Evolutionary conservation across 1,140 invertebrate genomes (phyloP).

Genomic region (Macrotrachela quadricornifera): DNA sequence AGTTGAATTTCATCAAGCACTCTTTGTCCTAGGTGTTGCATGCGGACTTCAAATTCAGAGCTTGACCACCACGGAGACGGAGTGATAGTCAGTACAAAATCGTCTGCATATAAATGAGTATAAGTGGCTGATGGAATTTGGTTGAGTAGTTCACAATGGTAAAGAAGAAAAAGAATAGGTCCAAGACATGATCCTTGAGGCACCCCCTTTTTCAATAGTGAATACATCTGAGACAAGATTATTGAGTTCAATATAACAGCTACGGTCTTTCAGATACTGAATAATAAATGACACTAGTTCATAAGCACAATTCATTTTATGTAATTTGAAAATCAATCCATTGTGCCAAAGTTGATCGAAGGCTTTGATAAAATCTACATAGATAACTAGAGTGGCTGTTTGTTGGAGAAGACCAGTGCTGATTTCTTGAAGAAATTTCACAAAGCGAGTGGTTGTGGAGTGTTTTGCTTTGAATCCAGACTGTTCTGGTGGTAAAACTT

Average conservation of each 20-base stretch:
- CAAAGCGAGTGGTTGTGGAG: neutral
- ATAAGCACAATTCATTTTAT: neutral
- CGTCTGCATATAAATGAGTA: no score
- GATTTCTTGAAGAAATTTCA: neutral
- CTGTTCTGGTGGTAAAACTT: neutral
- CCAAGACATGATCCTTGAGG: constrained; percentile 13
- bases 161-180: constrained; percentile 11
- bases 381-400: neutral
- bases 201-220: constrained; percentile 7
- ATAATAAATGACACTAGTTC: neutral
- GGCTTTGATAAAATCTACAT: constrained; percentile 9
- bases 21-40: no score
- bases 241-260: constrained; percentile 7
- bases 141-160: neutral
- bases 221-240: neutral
- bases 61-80: no score
- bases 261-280: constrained; percentile 3
- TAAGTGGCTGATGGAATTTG: neutral
- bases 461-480: neutral
- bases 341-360: constrained; percentile 10
- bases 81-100: no score
- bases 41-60: no score
- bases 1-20: no score
- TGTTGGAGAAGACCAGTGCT: neutral
- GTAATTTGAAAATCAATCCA: constrained; percentile 7